A percentile compares a stretch with the other conserved stretches of the same genome.
Evolutionary conservation across 1,140 invertebrate species (phyloP).

Genomic region (Campodea augens): DNA sequence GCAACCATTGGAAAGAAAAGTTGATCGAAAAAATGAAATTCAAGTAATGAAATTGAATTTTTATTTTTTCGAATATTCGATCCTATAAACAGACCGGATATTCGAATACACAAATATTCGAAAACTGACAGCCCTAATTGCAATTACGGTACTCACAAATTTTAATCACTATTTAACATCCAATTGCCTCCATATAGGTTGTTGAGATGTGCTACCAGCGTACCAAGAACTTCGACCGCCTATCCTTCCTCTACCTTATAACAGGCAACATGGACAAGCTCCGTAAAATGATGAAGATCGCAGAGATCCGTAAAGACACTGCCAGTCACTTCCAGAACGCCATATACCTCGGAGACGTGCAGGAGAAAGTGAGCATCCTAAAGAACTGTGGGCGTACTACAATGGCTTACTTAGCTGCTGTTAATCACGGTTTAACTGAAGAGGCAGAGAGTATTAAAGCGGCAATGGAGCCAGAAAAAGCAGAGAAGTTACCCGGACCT

Average conservation of each 20-base stretch:
- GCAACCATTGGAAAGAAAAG: too few relatives aligned
- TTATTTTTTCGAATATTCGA: too few relatives aligned
- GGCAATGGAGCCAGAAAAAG: slow-evolving; percentile 40
- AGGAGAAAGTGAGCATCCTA: slow-evolving; percentile 76
- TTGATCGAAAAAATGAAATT: too few relatives aligned
- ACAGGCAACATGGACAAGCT: slow-evolving; percentile 97
- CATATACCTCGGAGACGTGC: slow-evolving; percentile 74
- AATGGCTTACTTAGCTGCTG: slow-evolving; percentile 82
- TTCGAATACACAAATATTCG: too few relatives aligned
- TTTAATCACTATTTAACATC: slow-evolving; percentile 7
- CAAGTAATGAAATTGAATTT: too few relatives aligned
- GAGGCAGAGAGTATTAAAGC: slow-evolving; percentile 54
- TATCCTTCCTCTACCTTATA: slow-evolving; percentile 94
- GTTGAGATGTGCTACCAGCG: slow-evolving; percentile 99
- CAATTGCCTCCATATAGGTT: too few relatives aligned
- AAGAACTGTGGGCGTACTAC: slow-evolving; percentile 49
- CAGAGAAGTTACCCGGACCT: too few relatives aligned
- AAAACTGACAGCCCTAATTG: too few relatives aligned
- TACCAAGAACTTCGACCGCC: slow-evolving; percentile 97
- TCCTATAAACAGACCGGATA: too few relatives aligned
- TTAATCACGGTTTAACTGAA: slow-evolving; percentile 75
- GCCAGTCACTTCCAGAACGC: slow-evolving; percentile 94
- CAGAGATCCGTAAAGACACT: slow-evolving; percentile 84
- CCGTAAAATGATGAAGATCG: slow-evolving; percentile 97
- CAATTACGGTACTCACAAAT: too few relatives aligned